A percentile compares a stretch with the other conserved stretches of the same genome.
These are phyloP conservation scores for Triplophysa siluroides DNA, from an alignment of 2,113 vertebrate species.

Conservation along the genomic window DNA sequence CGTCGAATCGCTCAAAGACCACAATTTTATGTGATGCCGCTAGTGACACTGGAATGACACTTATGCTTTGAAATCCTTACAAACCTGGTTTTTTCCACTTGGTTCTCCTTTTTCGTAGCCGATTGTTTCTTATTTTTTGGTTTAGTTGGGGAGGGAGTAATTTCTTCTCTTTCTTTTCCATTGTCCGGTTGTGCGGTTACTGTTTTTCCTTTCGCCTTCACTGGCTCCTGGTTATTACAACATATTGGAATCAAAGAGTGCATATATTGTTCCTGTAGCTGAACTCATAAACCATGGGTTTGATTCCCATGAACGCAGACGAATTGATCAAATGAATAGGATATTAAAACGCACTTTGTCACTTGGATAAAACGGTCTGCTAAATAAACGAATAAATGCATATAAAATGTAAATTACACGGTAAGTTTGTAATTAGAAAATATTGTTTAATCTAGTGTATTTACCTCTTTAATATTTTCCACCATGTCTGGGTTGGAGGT, in stretches of 20 bases:
- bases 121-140: constrained; percentile 86
- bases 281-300: neutral
- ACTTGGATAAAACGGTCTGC: neutral
- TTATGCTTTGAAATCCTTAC: neutral
- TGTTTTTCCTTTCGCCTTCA: constrained; percentile 89
- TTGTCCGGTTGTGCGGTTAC: constrained; percentile 69
- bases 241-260: neutral
- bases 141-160: constrained; percentile 79
- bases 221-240: constrained; percentile 78
- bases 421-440: no score
- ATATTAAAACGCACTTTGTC: neutral
- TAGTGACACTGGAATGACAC: neutral
- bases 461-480: constrained; percentile 89
- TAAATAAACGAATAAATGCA: no score
- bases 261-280: neutral
- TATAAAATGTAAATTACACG: no score
- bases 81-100: constrained; percentile 86
- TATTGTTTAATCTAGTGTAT: neutral
- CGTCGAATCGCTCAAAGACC: no score
- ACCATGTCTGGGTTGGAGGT: constrained; percentile 96
- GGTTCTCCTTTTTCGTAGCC: constrained; percentile 83
- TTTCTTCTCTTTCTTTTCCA: constrained; percentile 80
- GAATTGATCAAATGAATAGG: no score
- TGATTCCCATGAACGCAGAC: no score
- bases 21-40: neutral